Conservation (phyloP, 2,888 invertebrate genomes). For the Cyclophora albipunctata region DNA sequence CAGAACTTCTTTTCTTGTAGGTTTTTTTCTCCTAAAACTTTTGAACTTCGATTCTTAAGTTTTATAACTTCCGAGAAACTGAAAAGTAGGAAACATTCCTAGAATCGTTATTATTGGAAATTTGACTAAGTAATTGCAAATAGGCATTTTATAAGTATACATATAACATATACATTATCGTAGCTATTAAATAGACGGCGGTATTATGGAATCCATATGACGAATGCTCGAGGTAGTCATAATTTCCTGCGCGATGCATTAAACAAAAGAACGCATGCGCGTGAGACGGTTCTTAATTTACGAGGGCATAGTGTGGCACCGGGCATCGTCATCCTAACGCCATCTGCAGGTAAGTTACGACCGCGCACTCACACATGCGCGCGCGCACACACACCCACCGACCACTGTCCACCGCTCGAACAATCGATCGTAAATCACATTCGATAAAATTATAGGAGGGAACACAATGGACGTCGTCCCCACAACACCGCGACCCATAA, state of each 20-base stretch:
- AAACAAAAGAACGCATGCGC: slow-evolving; percentile 50
- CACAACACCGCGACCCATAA: slow-evolving; percentile 57
- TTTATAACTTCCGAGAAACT: too few species aligned
- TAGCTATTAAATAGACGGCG: slow-evolving; percentile 2
- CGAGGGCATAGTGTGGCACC: slow-evolving; percentile 58
- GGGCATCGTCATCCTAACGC: slow-evolving; percentile 48
- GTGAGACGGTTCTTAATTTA: slow-evolving; percentile 64
- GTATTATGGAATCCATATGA: slow-evolving; percentile 14
- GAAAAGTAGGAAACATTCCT: too few species aligned
- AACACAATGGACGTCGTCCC: slow-evolving; percentile 66
- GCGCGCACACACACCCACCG: slow-evolving; percentile 54
- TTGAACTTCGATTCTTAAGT: too few species aligned
- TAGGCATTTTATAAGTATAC: too few species aligned
- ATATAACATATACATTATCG: too few species aligned
- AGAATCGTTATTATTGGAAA: too few species aligned
- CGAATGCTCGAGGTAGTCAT: slow-evolving; percentile 21
- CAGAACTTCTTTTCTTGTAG: too few species aligned
- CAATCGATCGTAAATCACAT: slow-evolving; percentile 76
- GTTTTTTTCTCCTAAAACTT: too few species aligned
- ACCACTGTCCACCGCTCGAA: slow-evolving; percentile 68
- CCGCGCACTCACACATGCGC: slow-evolving; percentile 44
- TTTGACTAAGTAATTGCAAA: too few species aligned
- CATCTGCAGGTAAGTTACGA: slow-evolving; percentile 62
- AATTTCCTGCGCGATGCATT: slow-evolving; percentile 42
- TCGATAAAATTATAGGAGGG: slow-evolving; percentile 76